Evolutionary conservation across 2,797 vertebrate genomes (phyloP).

Genomic region (Pelobates cultripes): DNA sequence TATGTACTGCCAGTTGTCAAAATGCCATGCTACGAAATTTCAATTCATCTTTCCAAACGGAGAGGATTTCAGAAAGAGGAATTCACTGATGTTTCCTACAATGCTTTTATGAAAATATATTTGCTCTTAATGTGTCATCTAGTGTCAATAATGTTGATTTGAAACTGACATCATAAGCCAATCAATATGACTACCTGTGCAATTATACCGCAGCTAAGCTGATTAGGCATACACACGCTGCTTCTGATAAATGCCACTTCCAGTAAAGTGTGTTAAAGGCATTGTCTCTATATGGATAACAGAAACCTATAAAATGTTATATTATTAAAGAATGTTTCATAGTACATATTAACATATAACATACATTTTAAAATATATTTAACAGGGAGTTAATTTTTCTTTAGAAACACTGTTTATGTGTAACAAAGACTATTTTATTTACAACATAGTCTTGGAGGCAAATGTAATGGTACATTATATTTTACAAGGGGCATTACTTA

Average conservation of each 20-base stretch:
- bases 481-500: no score
- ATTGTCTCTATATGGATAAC: background rate
- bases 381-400: no score
- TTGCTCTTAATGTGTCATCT: conserved; percentile 1
- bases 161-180: conserved; percentile 17
- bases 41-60: background rate
- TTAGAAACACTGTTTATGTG: no score
- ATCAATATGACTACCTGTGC: conserved; percentile 23
- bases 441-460: no score
- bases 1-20: conserved; percentile 21
- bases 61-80: conserved; percentile 1
- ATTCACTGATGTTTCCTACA: background rate
- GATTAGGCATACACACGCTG: conserved; percentile 16
- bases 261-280: conserved; percentile 11
- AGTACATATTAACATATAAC: background rate
- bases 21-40: background rate
- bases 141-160: conserved; percentile 21
- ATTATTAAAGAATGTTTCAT: background rate
- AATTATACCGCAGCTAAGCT: conserved; percentile 22
- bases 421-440: background rate
- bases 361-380: background rate
- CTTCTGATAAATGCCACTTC: conserved; percentile 36
- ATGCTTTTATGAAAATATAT: conserved; percentile 16
- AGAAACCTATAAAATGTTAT: background rate
- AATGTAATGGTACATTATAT: no score